Evolutionary conservation across 2,797 vertebrate genomes (phyloP).

Genomic region (Buceros bicornis): DNA sequence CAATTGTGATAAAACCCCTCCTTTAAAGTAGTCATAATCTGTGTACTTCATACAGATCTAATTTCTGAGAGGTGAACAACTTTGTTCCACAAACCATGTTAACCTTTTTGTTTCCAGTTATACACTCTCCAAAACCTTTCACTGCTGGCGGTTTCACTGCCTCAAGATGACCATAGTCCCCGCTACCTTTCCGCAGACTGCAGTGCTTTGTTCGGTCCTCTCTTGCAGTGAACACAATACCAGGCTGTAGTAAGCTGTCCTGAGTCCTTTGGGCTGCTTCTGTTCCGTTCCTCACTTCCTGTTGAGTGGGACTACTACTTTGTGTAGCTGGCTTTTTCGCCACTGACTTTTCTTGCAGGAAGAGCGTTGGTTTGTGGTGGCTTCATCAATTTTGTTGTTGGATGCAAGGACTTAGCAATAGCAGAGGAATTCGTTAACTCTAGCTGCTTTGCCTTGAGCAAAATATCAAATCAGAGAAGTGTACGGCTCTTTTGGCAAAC

Average conservation of each 20-base stretch:
- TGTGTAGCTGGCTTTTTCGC: background rate
- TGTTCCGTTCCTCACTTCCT: background rate
- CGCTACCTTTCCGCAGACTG: background rate
- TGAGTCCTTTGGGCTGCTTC: background rate
- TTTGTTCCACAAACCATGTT: background rate
- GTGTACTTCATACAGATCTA: background rate
- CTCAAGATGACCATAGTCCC: background rate
- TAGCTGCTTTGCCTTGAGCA: background rate
- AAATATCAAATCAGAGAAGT: background rate
- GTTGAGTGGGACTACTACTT: background rate
- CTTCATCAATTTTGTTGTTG: background rate
- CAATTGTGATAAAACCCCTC: background rate
- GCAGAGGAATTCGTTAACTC: background rate
- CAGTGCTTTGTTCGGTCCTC: background rate
- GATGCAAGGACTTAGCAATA: background rate
- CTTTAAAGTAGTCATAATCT: background rate
- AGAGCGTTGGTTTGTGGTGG: background rate
- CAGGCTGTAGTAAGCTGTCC: background rate
- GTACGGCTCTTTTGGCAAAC: background rate
- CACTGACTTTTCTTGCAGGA: background rate
- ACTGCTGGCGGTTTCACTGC: background rate
- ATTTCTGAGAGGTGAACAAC: background rate
- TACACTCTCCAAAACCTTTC: background rate
- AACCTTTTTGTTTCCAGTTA: background rate
- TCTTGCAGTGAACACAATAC: background rate